A percentile compares a stretch with the other conserved stretches of the same genome.
Conservation (phyloP, 1,140 invertebrate species). For the Drosophila kurseongensis region DNA sequence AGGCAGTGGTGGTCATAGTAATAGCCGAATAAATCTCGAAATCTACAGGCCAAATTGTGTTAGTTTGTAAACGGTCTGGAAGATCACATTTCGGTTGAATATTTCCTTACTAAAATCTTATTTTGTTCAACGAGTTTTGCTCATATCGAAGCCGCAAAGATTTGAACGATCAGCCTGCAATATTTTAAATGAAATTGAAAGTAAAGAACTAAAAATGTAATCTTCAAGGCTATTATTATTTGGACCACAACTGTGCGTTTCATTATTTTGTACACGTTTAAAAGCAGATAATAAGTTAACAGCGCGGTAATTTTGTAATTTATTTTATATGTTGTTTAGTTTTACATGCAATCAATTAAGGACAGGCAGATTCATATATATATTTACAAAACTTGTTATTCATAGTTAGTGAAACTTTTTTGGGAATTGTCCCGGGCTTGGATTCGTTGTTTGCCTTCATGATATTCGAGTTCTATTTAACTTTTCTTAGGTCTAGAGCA, state of each 20-base stretch:
- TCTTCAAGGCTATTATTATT: not conserved
- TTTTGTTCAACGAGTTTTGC: not conserved
- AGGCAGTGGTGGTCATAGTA: slow-evolving; percentile 37
- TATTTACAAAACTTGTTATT: slow-evolving; percentile 49
- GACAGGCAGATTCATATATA: slow-evolving; percentile 26
- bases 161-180: not conserved
- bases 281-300: slow-evolving; percentile 44
- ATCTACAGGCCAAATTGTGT: slow-evolving; percentile 4
- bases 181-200: not conserved
- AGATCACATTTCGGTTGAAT: not conserved
- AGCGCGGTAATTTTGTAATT: slow-evolving; percentile 54
- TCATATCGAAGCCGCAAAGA: not conserved
- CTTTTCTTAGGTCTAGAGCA: slow-evolving; percentile 40
- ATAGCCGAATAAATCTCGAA: not conserved
- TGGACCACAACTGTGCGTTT: slow-evolving; percentile 20
- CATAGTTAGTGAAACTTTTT: slow-evolving; percentile 55
- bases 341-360: slow-evolving; percentile 36
- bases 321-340: slow-evolving; percentile 62
- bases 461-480: slow-evolving; percentile 34
- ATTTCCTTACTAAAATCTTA: not conserved
- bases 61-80: not conserved
- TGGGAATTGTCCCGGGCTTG: slow-evolving; percentile 11
- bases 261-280: slow-evolving; percentile 44
- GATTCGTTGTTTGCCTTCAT: slow-evolving; percentile 30
- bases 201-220: not conserved